Conservation (phyloP, 92 coral and sea anemone species). For the Parazoanthus atlanticus region DNA sequence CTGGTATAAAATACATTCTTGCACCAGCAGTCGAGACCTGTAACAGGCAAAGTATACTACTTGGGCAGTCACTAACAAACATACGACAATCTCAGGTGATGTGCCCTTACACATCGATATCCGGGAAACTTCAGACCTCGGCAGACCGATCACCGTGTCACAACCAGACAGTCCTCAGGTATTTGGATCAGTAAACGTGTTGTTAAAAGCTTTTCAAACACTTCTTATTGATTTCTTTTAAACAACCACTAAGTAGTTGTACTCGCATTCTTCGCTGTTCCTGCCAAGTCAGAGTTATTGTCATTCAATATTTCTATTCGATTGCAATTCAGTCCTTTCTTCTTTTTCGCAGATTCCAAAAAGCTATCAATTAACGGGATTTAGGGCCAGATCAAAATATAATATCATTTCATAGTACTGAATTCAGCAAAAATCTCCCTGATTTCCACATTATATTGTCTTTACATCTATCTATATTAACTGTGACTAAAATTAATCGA, state of each 20-base stretch:
- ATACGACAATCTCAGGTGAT: slow-evolving; percentile 61
- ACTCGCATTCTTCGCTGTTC: background rate
- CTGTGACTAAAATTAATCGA: too few relatives aligned
- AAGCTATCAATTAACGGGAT: too few relatives aligned
- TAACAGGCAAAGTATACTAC: background rate
- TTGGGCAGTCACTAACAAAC: background rate
- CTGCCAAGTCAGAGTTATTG: background rate
- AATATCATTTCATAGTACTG: too few relatives aligned
- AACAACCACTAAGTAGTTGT: background rate
- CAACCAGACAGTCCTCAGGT: slow-evolving; percentile 91
- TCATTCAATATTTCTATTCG: background rate
- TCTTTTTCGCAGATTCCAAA: too few relatives aligned
- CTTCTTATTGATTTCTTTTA: background rate
- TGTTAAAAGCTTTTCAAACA: background rate
- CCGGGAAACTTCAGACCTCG: slow-evolving; percentile 92
- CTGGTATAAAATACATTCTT: too few relatives aligned
- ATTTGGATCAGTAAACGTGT: background rate
- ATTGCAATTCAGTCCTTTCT: background rate
- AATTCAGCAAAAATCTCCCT: too few relatives aligned
- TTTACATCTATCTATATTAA: too few relatives aligned
- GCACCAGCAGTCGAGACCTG: too few relatives aligned
- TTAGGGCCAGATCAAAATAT: too few relatives aligned
- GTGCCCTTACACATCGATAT: slow-evolving; percentile 88
- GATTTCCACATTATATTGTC: too few relatives aligned
- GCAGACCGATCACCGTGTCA: slow-evolving; percentile 87